These are phyloP conservation scores for Phrynosoma blainvillii DNA, from an alignment of 2,113 vertebrate genomes.

Conservation along the genomic window DNA sequence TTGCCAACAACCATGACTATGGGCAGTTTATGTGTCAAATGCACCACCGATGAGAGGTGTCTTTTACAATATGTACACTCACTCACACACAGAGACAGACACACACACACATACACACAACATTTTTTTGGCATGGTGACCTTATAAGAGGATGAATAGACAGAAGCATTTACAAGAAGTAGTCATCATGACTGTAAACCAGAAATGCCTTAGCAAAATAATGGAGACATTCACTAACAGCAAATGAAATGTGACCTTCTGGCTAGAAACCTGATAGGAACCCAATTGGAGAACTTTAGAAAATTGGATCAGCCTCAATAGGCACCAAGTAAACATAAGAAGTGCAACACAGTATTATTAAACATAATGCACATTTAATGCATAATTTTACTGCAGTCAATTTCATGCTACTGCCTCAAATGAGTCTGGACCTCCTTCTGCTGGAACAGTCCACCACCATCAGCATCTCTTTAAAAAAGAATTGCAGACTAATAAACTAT, in stretches of 20 bases:
- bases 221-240: slow-evolving; percentile 81
- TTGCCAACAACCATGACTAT: slow-evolving; percentile 71
- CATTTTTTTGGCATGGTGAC: slow-evolving; percentile 56
- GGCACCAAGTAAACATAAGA: slow-evolving; percentile 84
- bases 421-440: slow-evolving; percentile 76
- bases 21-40: slow-evolving; percentile 77
- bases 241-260: slow-evolving; percentile 85
- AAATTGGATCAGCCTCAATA: slow-evolving; percentile 83
- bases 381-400: slow-evolving; percentile 87
- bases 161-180: slow-evolving; percentile 34
- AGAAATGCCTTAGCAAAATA: slow-evolving; percentile 79
- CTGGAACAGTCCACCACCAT: slow-evolving; percentile 77
- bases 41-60: slow-evolving; percentile 75
- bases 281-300: slow-evolving; percentile 84
- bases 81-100: not conserved
- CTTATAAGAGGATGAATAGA: slow-evolving; percentile 64
- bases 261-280: slow-evolving; percentile 78
- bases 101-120: not conserved
- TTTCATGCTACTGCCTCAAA: slow-evolving; percentile 85
- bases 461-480: slow-evolving; percentile 77
- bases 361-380: slow-evolving; percentile 87
- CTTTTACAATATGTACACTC: slow-evolving; percentile 15
- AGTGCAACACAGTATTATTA: slow-evolving; percentile 84
- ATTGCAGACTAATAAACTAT: slow-evolving; percentile 78
- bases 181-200: slow-evolving; percentile 78